Conservation (phyloP, 37 sponge, comb jelly and placozoan genomes). For the Spongia lamella region DNA sequence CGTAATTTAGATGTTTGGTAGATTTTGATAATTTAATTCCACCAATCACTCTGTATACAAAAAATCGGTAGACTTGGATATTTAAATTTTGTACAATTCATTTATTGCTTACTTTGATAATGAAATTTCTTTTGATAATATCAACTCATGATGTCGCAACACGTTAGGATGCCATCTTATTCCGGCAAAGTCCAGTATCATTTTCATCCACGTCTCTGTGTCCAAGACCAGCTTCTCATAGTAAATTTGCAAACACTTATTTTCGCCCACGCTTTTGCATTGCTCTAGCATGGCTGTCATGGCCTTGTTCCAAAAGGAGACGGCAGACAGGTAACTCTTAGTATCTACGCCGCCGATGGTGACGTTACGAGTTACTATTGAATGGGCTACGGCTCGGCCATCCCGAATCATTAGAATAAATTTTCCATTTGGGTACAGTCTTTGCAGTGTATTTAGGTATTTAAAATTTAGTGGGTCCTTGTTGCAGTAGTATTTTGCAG, state of each 20-base stretch:
- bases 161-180: constrained; percentile 81
- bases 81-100: too few relatives aligned
- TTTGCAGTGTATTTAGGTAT: constrained; percentile 41
- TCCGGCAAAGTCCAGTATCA: constrained; percentile 54
- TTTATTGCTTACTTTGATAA: constrained; percentile 64
- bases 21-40: too few relatives aligned
- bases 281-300: constrained; percentile 49
- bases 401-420: constrained; percentile 82
- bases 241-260: constrained; percentile 56
- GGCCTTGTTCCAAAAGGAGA: constrained; percentile 80
- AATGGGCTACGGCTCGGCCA: constrained; percentile 86
- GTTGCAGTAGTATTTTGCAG: constrained; percentile 73
- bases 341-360: constrained; percentile 82
- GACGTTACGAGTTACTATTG: constrained; percentile 79
- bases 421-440: constrained; percentile 80
- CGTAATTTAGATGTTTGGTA: background rate
- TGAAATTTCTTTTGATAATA: constrained; percentile 45
- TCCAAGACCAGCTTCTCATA: constrained; percentile 77
- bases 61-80: too few relatives aligned
- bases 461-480: constrained; percentile 86
- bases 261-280: constrained; percentile 17
- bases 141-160: constrained; percentile 66
- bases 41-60: too few relatives aligned
- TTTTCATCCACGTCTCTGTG: constrained; percentile 54
- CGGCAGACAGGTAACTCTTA: constrained; percentile 49